Percentiles rank a stretch among this genome's conserved stretches.
Conservation (phyloP, 2,797 vertebrate species). For the Myotis findleyi region DNA sequence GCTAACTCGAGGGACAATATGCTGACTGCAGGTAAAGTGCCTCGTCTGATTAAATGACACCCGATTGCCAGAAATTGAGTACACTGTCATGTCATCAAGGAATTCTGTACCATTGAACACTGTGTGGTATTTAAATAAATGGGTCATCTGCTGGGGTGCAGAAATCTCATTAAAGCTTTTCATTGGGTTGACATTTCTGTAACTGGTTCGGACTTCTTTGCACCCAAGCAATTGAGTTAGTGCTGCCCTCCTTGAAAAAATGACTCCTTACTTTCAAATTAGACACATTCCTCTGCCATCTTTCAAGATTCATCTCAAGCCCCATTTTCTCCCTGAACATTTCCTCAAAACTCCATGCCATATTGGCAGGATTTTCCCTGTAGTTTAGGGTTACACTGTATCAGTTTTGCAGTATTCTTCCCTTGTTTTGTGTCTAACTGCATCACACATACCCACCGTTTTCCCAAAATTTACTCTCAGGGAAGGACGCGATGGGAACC, state of each 20-base stretch:
- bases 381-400: not conserved
- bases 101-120: constrained; percentile 65
- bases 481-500: not conserved
- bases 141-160: constrained; percentile 66
- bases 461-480: not conserved
- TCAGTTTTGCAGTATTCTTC: not conserved
- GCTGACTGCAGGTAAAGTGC: constrained; percentile 39
- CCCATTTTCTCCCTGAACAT: not conserved
- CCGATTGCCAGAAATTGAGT: constrained; percentile 61
- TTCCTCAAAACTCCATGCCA: not conserved
- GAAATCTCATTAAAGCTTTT: constrained; percentile 75
- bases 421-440: not conserved
- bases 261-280: constrained; percentile 41
- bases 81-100: constrained; percentile 63
- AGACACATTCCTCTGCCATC: not conserved
- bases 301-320: constrained; percentile 29
- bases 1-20: constrained; percentile 45
- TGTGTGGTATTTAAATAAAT: constrained; percentile 70
- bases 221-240: constrained; percentile 15
- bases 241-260: constrained; percentile 55
- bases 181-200: constrained; percentile 68
- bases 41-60: constrained; percentile 63
- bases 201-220: constrained; percentile 69
- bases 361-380: not conserved
- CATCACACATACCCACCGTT: not conserved